Evolutionary conservation across 1,140 invertebrate species (phyloP), one percentile per base, ranked within the genome.

Genomic region (Chrysoperla carnea): DNA sequence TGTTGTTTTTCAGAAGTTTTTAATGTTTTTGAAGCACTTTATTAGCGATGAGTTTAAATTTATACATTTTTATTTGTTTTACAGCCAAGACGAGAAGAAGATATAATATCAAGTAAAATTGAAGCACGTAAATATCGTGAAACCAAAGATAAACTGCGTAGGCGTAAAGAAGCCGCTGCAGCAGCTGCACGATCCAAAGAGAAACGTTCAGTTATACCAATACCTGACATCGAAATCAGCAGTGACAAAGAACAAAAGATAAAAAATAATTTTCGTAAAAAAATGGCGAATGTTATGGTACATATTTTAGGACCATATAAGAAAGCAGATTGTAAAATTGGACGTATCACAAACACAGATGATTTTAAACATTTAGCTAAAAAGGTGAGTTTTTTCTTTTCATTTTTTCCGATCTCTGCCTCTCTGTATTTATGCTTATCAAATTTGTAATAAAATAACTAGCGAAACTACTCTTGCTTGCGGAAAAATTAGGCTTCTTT

Each of bases 311-410:
- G 92, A 66, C 86, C 86, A 0, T 96, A 88, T 62, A 67, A 86
- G 42, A 85, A 82, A 55, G 68, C 75, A 5, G 82, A 86, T 53
- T 94, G 91, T 55, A 78, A 78, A 50, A 63, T 78, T 45, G 92
- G 87, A 1, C 66, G 81, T 48, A 96, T 98, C 48, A 80, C 75
- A 0, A 83, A 73, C 55, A 92, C 81, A 0, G 86, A 92, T 38
- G 91, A 97, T 61, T 97, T 95, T 61, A 95, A 95, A 60, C 87
- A 93, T 65, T 67, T 98, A 15, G 91, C 92, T 1, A 76, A 89
- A 64, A 94, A 95, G 75, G 91, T 95, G 64, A 64, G 54, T 43
- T 8, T 39, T 17, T 41, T 36, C 11, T n/a, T n/a, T n/a, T n/a
- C n/a, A n/a, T n/a, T n/a, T n/a, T n/a, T n/a, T n/a, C n/a, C n/a